A percentile compares a stretch with the other conserved stretches of the same genome.
phyloP scores from a whole-genome alignment of 2,797 vertebrate species.

The Odontamblyopus rebecca region DNA sequence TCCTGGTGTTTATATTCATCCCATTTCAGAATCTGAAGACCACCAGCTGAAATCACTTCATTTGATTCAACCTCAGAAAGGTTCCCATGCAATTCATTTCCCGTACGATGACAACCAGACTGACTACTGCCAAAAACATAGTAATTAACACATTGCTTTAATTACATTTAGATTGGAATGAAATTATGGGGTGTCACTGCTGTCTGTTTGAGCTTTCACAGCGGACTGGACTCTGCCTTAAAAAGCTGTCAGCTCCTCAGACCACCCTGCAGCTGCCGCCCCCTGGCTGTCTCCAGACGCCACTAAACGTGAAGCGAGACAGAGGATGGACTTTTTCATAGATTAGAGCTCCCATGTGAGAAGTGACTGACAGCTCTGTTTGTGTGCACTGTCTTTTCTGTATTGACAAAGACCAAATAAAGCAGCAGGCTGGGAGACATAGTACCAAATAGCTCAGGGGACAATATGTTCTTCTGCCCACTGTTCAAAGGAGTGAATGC shows the following conservation, averaged over 20 bases:
- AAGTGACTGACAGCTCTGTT: conserved; percentile 10
- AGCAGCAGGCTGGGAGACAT: not conserved
- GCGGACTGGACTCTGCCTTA: not conserved
- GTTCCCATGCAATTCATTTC: not conserved
- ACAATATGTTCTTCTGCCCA: not conserved
- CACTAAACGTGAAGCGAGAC: conserved; percentile 3
- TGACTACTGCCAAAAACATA: not conserved
- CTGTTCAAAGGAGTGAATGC: no score
- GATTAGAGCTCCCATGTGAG: conserved; percentile 1
- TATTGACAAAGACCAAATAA: not conserved
- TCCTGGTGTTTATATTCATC: no score
- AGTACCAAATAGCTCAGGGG: not conserved
- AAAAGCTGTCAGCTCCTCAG: not conserved
- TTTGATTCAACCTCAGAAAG: not conserved
- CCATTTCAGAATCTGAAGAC: no score
- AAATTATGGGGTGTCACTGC: not conserved
- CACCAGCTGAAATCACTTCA: not conserved
- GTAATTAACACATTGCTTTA: not conserved
- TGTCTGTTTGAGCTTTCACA: not conserved
- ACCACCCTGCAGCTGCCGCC: not conserved
- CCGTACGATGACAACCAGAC: not conserved
- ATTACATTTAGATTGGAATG: not conserved
- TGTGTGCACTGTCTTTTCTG: not conserved
- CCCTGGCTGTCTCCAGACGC: not conserved
- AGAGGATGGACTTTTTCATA: not conserved